phyloP scores from a whole-genome alignment of 1,140 invertebrate species.

The Eupristina koningsbergeri region DNA sequence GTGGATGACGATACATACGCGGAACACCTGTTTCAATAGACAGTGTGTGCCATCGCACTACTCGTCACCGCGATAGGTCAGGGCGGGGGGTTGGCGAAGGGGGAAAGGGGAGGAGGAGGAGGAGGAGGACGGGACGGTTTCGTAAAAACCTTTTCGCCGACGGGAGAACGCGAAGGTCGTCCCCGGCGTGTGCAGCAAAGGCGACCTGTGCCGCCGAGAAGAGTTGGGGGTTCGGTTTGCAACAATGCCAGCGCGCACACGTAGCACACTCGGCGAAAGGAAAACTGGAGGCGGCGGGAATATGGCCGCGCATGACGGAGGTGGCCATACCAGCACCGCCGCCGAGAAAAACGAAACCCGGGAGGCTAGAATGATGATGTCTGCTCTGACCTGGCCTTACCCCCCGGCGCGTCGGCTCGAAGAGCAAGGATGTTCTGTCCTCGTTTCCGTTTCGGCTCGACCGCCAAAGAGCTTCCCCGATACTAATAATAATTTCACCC shows the following conservation, averaged over 20 bases:
- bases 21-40: too few species aligned
- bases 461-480: background rate
- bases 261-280: background rate
- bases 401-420: too few species aligned
- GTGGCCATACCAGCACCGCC: background rate
- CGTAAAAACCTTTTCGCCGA: background rate
- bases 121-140: too few species aligned
- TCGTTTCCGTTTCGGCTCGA: background rate
- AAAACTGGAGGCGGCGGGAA: background rate
- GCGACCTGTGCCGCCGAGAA: background rate
- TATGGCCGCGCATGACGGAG: conserved; percentile 4
- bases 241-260: background rate
- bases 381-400: too few species aligned
- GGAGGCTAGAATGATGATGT: too few species aligned
- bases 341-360: background rate
- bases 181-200: background rate
- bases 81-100: background rate
- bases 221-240: too few species aligned
- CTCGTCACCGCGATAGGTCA: background rate
- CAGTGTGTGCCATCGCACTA: background rate
- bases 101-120: too few species aligned
- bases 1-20: too few species aligned
- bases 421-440: background rate
- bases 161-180: background rate
- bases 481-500: background rate